These are phyloP conservation scores for Strigops habroptila DNA, from an alignment of 2,113 vertebrate genomes.

Conservation along the genomic window DNA sequence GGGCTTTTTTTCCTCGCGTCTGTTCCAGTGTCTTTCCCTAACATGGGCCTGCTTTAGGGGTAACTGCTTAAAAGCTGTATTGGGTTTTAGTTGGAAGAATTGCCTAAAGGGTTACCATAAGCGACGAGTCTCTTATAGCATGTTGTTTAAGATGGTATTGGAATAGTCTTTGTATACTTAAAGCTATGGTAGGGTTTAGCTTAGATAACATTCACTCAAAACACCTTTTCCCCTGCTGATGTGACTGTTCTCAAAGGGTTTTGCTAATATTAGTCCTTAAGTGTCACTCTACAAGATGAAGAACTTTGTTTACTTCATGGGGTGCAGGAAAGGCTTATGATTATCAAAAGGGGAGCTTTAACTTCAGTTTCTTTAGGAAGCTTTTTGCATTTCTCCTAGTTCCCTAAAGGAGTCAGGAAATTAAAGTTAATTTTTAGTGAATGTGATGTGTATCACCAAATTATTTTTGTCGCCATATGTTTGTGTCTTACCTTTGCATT, in stretches of 20 bases:
- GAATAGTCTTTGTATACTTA: not conserved
- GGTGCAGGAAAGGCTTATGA: not conserved
- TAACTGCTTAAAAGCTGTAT: not conserved
- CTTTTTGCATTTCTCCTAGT: not conserved
- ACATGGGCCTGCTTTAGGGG: fast-evolving
- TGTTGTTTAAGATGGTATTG: not conserved
- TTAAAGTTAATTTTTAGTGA: not conserved
- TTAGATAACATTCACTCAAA: not conserved
- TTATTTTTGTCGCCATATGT: not conserved
- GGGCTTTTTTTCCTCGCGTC: not conserved
- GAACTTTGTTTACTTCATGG: not conserved
- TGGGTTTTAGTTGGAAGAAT: not conserved
- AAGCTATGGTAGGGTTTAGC: not conserved
- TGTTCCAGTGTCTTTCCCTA: not conserved
- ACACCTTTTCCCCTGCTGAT: not conserved
- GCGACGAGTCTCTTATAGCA: not conserved
- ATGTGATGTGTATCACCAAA: not conserved
- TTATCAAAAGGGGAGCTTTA: not conserved
- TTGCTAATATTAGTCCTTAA: not conserved
- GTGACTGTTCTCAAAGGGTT: not conserved
- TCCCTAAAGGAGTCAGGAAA: not conserved
- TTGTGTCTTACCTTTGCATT: not conserved
- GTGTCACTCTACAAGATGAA: not conserved
- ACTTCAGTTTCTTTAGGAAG: not conserved
- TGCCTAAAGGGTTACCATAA: not conserved